phyloP scores from a whole-genome alignment of 1,140 invertebrate genomes.

The Cyphomyrmex costatus region DNA sequence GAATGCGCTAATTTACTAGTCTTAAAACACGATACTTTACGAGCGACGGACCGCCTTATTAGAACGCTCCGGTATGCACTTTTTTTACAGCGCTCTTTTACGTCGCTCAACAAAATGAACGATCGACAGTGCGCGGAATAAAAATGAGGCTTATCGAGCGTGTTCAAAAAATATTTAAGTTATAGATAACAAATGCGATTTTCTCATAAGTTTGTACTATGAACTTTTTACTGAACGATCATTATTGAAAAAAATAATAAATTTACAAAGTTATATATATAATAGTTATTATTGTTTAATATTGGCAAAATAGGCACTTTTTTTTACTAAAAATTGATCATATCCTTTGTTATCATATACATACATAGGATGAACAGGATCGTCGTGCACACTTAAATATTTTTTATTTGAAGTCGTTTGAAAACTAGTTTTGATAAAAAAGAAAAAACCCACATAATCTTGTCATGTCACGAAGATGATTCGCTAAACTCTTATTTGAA shows the following conservation, averaged over 20 bases:
- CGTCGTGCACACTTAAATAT: background rate
- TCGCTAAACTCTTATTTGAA: background rate
- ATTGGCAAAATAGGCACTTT: background rate
- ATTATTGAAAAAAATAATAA: background rate
- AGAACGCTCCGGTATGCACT: background rate
- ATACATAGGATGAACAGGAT: background rate
- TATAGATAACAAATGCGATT: background rate
- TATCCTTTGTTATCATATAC: background rate
- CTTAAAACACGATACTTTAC: constrained; percentile 44
- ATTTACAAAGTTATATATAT: background rate
- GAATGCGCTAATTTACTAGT: constrained; percentile 40
- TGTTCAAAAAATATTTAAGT: background rate
- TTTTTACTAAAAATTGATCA: background rate
- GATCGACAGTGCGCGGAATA: background rate
- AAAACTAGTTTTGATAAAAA: constrained; percentile 1
- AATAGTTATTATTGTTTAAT: background rate
- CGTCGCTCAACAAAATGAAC: background rate
- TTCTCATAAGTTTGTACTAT: background rate
- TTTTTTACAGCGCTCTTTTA: constrained; percentile 12
- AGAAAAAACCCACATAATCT: background rate
- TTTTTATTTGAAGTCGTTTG: background rate
- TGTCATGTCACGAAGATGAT: background rate
- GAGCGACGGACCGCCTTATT: constrained; percentile 19
- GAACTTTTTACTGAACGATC: background rate
- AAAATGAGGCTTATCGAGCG: background rate